phyloP scores from a whole-genome alignment of 2,888 invertebrate species.

The Drosophila kuntzei region DNA sequence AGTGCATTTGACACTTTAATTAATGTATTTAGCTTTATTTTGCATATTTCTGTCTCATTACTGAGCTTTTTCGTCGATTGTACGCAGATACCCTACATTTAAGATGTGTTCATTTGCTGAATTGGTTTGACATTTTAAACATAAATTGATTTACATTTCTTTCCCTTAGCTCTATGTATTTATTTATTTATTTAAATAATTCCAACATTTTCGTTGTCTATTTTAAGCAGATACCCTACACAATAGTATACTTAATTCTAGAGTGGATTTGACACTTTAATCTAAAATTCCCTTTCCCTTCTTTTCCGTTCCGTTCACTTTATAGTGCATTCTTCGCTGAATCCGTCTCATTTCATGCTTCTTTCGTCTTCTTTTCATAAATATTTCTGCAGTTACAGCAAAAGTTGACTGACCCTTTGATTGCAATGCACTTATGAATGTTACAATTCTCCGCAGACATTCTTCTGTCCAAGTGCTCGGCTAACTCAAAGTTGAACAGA shows the following conservation, averaged over 20 bases:
- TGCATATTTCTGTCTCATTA: too few relatives aligned
- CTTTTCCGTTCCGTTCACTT: background rate
- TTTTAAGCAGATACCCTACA: too few relatives aligned
- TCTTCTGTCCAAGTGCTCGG: conserved; percentile 1
- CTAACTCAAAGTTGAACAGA: background rate
- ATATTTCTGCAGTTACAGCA: conserved; percentile 2
- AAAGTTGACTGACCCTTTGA: conserved; percentile 9
- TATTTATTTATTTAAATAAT: too few relatives aligned
- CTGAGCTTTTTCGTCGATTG: background rate
- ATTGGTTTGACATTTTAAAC: background rate
- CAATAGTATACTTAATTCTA: too few relatives aligned
- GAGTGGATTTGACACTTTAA: too few relatives aligned
- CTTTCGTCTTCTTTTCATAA: conserved; percentile 5
- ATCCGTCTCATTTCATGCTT: background rate
- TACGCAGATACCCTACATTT: background rate
- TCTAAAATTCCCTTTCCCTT: too few relatives aligned
- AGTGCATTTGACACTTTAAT: background rate
- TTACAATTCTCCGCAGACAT: conserved; percentile 5
- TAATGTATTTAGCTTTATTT: background rate
- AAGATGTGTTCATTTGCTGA: background rate
- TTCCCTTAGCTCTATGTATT: background rate
- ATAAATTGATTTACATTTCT: background rate
- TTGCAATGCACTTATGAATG: conserved; percentile 6
- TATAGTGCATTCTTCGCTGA: background rate
- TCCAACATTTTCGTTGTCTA: too few relatives aligned